Conservation (phyloP, 2,888 invertebrate genomes). For the Drosophila kambysellisi region DNA sequence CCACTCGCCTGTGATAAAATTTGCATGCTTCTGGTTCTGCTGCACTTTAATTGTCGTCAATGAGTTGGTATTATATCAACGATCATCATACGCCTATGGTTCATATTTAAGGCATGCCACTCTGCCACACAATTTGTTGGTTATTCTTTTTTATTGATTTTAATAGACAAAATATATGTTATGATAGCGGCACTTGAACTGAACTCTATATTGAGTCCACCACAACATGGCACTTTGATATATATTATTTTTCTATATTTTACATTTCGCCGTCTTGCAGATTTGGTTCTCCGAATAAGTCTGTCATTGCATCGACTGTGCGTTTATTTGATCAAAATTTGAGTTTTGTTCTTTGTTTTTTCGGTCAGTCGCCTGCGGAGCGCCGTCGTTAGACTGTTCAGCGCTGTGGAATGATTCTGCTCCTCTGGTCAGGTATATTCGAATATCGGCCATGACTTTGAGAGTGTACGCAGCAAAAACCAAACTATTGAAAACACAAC, state of each 20-base stretch:
- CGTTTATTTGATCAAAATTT: conserved; percentile 12
- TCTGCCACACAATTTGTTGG: conserved; percentile 43
- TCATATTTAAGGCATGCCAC: conserved; percentile 28
- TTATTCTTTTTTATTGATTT: conserved; percentile 45
- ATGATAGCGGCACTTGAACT: conserved; percentile 39
- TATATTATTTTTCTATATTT: conserved; percentile 13
- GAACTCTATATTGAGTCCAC: not conserved
- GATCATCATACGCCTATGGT: conserved; percentile 18
- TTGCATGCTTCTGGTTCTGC: conserved; percentile 43
- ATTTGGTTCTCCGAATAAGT: conserved; percentile 33
- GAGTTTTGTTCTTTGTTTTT: conserved; percentile 4
- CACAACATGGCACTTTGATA: conserved; percentile 12
- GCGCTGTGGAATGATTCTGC: conserved; percentile 31
- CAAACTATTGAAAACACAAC: conserved; percentile 30
- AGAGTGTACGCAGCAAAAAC: conserved; percentile 30
- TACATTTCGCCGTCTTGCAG: conserved; percentile 18
- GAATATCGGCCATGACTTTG: conserved; percentile 76
- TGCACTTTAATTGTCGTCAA: conserved; percentile 74
- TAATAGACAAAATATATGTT: conserved; percentile 47
- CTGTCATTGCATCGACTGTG: conserved; percentile 19
- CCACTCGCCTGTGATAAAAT: conserved; percentile 64
- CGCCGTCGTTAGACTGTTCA: conserved; percentile 62
- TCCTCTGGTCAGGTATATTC: conserved; percentile 63
- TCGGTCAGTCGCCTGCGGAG: conserved; percentile 47
- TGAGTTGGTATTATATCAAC: conserved; percentile 62